phyloP scores from a whole-genome alignment of 1,140 invertebrate species.

The Telenomus remus region DNA sequence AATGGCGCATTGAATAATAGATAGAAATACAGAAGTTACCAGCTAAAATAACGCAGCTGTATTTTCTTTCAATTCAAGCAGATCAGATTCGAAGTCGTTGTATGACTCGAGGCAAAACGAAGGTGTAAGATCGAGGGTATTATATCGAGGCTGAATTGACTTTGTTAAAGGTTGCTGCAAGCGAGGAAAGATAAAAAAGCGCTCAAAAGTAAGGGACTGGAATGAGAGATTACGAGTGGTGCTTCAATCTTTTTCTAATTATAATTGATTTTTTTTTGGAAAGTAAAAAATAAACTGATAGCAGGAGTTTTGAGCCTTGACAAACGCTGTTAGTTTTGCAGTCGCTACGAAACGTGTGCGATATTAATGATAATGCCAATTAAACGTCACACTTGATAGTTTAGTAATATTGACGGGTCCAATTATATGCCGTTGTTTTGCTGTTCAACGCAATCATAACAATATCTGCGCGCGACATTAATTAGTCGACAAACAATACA shows the following conservation, averaged over 20 bases:
- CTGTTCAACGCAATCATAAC: conserved; percentile 35
- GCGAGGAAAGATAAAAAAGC: conserved; percentile 32
- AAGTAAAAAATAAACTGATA: neutral
- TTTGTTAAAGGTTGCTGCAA: conserved; percentile 48
- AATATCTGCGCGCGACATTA: conserved; percentile 45
- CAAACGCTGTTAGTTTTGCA: conserved; percentile 15
- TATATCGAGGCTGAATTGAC: conserved; percentile 44
- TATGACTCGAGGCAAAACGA: conserved; percentile 42
- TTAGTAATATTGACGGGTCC: conserved; percentile 40
- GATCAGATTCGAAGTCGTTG: conserved; percentile 52
- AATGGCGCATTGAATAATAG: conserved; percentile 50
- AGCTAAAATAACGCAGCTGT: conserved; percentile 69
- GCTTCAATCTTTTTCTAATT: no score
- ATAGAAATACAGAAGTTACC: conserved; percentile 53
- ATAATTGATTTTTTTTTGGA: no score
- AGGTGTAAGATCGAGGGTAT: conserved; percentile 31
- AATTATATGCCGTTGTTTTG: conserved; percentile 49
- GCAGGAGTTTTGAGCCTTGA: neutral
- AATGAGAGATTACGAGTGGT: conserved; percentile 38
- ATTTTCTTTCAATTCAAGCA: conserved; percentile 73
- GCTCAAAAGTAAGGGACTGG: conserved; percentile 4
- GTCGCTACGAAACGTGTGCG: conserved; percentile 20
- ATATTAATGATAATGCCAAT: conserved; percentile 50
- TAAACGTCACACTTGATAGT: conserved; percentile 39
- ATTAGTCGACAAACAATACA: conserved; percentile 44